Evolutionary conservation across 2,113 vertebrate genomes (phyloP).

Genomic region (Etia nguti): DNA sequence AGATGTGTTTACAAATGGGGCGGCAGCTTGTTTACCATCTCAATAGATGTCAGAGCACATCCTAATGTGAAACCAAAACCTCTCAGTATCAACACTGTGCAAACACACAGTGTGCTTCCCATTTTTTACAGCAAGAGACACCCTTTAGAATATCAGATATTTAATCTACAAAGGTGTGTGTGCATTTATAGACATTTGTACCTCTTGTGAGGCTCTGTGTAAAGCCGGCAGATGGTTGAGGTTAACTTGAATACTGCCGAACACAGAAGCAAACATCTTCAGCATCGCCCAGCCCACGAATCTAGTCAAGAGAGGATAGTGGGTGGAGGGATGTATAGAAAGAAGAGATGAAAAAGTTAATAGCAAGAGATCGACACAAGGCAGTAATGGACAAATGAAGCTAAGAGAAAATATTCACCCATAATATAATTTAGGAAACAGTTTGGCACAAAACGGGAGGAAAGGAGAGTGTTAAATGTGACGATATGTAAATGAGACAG

Average conservation of each 20-base stretch:
- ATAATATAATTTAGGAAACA: not conserved
- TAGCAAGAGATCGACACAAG: not conserved
- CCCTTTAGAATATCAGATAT: not conserved
- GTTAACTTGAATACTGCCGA: slow-evolving; percentile 69
- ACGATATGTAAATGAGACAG: slow-evolving; percentile 10
- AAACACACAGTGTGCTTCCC: not conserved
- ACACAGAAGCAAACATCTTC: slow-evolving; percentile 62
- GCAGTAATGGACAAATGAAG: not conserved
- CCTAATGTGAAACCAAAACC: not conserved
- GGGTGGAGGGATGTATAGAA: not conserved
- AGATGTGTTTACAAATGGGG: not conserved
- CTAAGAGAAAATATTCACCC: not conserved
- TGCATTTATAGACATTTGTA: slow-evolving; percentile 13
- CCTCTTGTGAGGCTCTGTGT: slow-evolving; percentile 61
- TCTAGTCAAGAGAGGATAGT: slow-evolving; percentile 33
- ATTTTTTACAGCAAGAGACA: not conserved
- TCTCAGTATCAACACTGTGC: not conserved
- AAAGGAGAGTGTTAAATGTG: not conserved
- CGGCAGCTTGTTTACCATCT: not conserved
- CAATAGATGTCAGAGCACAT: not conserved
- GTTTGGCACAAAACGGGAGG: not conserved
- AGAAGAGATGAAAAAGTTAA: not conserved
- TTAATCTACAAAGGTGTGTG: not conserved
- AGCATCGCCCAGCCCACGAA: slow-evolving; percentile 66
- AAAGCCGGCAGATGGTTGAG: slow-evolving; percentile 66